Base-by-base conservation (phyloP, 2,113 vertebrate species). In the Notarius lentiginosus region DNA sequence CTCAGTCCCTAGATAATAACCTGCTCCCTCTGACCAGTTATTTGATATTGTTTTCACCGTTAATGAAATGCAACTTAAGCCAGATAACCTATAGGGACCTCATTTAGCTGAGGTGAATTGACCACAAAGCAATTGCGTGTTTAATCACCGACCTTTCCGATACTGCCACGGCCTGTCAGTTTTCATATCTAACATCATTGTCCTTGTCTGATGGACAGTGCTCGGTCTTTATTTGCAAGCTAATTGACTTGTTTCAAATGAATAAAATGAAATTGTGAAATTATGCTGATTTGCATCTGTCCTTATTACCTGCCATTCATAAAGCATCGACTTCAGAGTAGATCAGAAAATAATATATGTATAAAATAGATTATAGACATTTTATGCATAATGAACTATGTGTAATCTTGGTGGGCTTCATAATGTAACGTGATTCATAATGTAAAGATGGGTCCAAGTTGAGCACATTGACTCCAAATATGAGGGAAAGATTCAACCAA, bases 81-180 rank as follows among this genome's bases (percentile, higher is more conserved):
- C 68, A 82, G 88, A 92, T 92, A 90, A 91, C 89, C 89, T 88
- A 84, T 53, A 60, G 79, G 72, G 88, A 90, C 90, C 87, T 89
- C 88, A 90, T 90, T 92, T 88, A 56, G 70, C 81, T 56, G 85
- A 84, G 83, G 72, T 84, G 80, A 86, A 89, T 86, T 86, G 86
- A 88, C 87, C 87, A 82, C 84, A 47, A 61, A 87, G 84, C 47
- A 87, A 88, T 90, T 90, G 66, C 34, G 2, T 34, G 77, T 87
- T 87, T 92, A 90, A 92, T 92, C 91, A 66, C 27, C 60, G 76
- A 89, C 89, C 88, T 90, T 80, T 86, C 77, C 61, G 87, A 88
- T 85, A 84, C 56, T 41, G 34, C 76, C 27, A 1, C 76, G 63
- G 83, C 70, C 80, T 82, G 72, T 79, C 85, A 51, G 81, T 89